A percentile compares a stretch with the other conserved stretches of the same genome.
These are phyloP conservation scores for Enteromius afrohamiltoni DNA, from an alignment of 2,797 vertebrate species.

Conservation along the genomic window DNA sequence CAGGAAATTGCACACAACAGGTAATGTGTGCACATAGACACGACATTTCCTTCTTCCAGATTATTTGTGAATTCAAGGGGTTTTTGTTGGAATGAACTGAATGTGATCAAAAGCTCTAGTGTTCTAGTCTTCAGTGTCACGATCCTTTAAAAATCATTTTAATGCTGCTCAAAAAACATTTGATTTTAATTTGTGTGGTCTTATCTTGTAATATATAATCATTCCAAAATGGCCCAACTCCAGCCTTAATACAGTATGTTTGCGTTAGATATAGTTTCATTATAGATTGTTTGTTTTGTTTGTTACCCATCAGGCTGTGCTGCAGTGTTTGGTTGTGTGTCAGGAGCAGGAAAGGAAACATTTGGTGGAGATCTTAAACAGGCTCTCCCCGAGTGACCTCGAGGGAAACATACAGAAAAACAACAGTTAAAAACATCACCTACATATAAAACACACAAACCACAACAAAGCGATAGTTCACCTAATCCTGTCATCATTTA, in stretches of 20 bases:
- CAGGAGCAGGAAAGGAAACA: conserved; percentile 76
- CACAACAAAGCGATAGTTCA: background rate
- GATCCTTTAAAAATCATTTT: too few relatives aligned
- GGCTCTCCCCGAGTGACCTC: conserved; percentile 68
- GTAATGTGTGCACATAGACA: conserved; percentile 13
- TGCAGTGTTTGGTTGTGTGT: conserved; percentile 74
- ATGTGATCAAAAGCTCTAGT: too few relatives aligned
- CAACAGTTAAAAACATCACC: conserved; percentile 26
- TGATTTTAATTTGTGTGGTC: too few relatives aligned
- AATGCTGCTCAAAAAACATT: too few relatives aligned
- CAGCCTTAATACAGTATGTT: background rate
- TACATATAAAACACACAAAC: background rate
- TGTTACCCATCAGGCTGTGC: conserved; percentile 63
- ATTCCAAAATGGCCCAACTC: background rate
- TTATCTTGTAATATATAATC: background rate
- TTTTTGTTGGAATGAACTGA: too few relatives aligned
- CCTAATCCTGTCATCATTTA: background rate
- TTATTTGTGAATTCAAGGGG: too few relatives aligned
- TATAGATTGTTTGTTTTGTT: conserved; percentile 21
- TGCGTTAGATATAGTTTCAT: background rate
- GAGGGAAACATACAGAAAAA: conserved; percentile 48
- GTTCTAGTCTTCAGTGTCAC: too few relatives aligned
- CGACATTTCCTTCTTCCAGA: too few relatives aligned
- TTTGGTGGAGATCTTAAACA: conserved; percentile 70
- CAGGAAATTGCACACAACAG: conserved; percentile 47